phyloP scores from a whole-genome alignment of 2,888 invertebrate genomes.

The Drosophila yooni region DNA sequence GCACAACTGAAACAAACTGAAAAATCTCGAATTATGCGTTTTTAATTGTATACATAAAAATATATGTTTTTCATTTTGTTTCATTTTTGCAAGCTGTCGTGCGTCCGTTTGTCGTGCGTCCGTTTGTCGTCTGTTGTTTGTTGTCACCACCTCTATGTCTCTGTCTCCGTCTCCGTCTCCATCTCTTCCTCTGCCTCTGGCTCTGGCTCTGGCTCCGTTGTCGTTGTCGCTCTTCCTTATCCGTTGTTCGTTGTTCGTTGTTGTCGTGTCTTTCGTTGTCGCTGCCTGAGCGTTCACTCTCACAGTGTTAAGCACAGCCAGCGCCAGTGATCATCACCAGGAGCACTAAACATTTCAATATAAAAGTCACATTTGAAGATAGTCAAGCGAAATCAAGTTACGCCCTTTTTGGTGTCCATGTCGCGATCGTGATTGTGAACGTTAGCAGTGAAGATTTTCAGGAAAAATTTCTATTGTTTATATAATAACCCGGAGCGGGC shows the following conservation, averaged over 20 bases:
- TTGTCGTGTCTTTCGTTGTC: constrained; percentile 68
- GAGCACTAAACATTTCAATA: constrained; percentile 31
- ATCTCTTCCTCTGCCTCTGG: background rate
- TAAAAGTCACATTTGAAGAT: background rate
- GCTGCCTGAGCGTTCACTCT: constrained; percentile 53
- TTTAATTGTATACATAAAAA: constrained; percentile 48
- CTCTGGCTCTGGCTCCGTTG: constrained; percentile 16
- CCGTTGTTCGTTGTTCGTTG: constrained; percentile 58
- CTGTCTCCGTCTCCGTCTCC: constrained; percentile 31
- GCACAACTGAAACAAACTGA: constrained; percentile 67
- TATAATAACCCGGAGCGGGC: constrained; percentile 64
- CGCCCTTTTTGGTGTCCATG: constrained; percentile 21
- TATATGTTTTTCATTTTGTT: constrained; percentile 62
- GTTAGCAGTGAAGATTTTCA: constrained; percentile 43
- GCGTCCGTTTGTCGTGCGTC: constrained; percentile 25
- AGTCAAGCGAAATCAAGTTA: constrained; percentile 12
- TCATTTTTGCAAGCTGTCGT: constrained; percentile 53
- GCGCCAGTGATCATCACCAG: constrained; percentile 63
- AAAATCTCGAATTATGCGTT: constrained; percentile 55
- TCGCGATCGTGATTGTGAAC: constrained; percentile 36
- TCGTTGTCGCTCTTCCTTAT: constrained; percentile 30
- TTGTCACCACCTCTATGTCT: constrained; percentile 21
- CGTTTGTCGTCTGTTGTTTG: constrained; percentile 14
- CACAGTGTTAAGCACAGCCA: constrained; percentile 66
- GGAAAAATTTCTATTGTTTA: constrained; percentile 60